Conservation (phyloP, 1,140 invertebrate species). For the Subanguina moxae region DNA sequence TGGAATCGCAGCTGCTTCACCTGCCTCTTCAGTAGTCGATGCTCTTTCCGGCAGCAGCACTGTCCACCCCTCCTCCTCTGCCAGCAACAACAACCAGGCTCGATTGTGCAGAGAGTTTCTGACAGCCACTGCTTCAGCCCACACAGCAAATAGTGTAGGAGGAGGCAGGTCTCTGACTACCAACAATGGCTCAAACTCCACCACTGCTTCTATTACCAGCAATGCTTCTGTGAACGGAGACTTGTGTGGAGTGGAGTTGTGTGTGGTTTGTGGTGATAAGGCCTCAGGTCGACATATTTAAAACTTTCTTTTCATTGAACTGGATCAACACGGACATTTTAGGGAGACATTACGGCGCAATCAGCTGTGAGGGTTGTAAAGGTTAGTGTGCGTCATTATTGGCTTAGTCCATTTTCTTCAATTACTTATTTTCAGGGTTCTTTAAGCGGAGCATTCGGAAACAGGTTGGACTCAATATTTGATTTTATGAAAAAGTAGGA, state of each 20-base stretch:
- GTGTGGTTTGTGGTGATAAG: slow-evolving; percentile 39
- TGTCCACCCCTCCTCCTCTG: too few species aligned
- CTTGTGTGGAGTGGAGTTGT: slow-evolving; percentile 21
- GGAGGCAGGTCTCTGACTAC: too few species aligned
- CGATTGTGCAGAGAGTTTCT: neutral
- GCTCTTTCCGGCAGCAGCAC: too few species aligned
- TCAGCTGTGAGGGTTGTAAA: slow-evolving; percentile 76
- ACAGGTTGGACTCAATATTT: slow-evolving; percentile 30
- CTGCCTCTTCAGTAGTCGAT: too few species aligned
- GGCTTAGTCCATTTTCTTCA: neutral
- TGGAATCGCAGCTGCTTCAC: too few species aligned
- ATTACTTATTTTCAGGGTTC: slow-evolving; percentile 33
- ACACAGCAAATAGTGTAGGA: too few species aligned
- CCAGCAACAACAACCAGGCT: neutral
- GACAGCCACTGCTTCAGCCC: neutral
- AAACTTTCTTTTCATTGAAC: slow-evolving; percentile 3
- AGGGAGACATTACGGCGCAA: slow-evolving; percentile 59
- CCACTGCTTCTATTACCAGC: too few species aligned
- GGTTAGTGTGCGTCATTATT: slow-evolving; percentile 24
- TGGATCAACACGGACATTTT: slow-evolving; percentile 56
- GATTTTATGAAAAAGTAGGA: slow-evolving; percentile 2
- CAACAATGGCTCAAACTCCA: too few species aligned
- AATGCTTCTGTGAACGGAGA: neutral
- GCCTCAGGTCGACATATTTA: slow-evolving; percentile 24
- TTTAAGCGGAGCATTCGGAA: slow-evolving; percentile 55